Evolutionary conservation across 2,888 invertebrate species (phyloP), one percentile per base, ranked within the genome.

Genomic region (Xestia xanthographa): DNA sequence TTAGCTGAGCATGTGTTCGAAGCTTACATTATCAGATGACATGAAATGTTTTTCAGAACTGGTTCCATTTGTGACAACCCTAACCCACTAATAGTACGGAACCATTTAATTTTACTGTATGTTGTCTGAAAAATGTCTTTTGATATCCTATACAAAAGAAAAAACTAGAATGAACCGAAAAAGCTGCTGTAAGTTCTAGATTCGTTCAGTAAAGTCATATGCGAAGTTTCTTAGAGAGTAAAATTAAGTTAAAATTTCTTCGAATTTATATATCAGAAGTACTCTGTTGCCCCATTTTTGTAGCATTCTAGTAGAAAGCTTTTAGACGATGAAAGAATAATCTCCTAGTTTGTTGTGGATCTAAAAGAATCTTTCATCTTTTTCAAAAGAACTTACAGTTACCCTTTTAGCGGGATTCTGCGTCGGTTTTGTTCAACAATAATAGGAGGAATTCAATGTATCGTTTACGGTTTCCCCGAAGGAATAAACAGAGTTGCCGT

Each of bases 51-150:
- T 48, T 29, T 29, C 6, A 1, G 14, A 26, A 29, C 17, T 14
- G 0, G 11, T 67, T 67, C 20, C 14, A 43, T 50, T 66, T 62
- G 62, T 80, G 72, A 43, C 71, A 84, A 70, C 84, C 83, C 84
- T 86, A 77, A 75, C 38, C 74, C 5, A 72, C 70, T 77, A 34
- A 78, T 79, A 87, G 80, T 85, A 79, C 69, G 79, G 75, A 79
- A 84, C 88, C 86, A 88, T 89, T 89, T 84, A 79, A 88, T 89
- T 89, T 90, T 88, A 90, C 84, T 86, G 85, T n/a, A n/a, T n/a
- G n/a, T 77, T 72, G 74, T 81, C 84, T 86, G 80, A 86, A 89
- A 89, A 87, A 89, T 87, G 71, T 81, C 67, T 82, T 75, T 72
- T 73, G 68, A 84, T 82, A 80, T 83, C n/a, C 29, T 60, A 26